Conservation (phyloP, 1,140 invertebrate genomes). For the Megalonaias nervosa region DNA sequence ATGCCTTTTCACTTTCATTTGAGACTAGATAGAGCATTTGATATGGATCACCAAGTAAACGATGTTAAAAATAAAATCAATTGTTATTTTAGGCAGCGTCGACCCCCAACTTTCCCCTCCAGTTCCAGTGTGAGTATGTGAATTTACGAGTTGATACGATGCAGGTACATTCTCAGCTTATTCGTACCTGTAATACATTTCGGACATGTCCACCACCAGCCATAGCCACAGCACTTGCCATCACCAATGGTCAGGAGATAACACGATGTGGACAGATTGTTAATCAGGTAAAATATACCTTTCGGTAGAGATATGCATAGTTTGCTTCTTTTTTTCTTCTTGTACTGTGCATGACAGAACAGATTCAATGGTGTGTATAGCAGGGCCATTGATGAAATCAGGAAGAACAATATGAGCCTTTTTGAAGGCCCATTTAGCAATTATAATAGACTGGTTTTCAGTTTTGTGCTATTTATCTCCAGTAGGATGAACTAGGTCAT, state of each 20-base stretch:
- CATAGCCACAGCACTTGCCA: conserved; percentile 86
- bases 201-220: conserved; percentile 94
- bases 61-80: background rate
- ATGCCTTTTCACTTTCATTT: too few species aligned
- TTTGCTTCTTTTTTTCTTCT: too few species aligned
- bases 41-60: background rate
- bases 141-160: conserved; percentile 84
- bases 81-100: conserved; percentile 76
- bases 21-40: too few species aligned
- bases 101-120: conserved; percentile 78
- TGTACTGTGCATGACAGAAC: too few species aligned
- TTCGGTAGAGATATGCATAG: too few species aligned
- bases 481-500: too few species aligned
- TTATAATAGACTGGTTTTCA: too few species aligned
- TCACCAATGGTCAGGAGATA: conserved; percentile 85
- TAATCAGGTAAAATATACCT: conserved; percentile 74
- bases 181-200: conserved; percentile 77
- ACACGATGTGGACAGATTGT: conserved; percentile 87
- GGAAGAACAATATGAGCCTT: too few species aligned
- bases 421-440: too few species aligned
- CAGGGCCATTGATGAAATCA: too few species aligned
- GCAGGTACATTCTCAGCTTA: conserved; percentile 81
- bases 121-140: conserved; percentile 86
- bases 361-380: too few species aligned
- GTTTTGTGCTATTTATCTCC: too few species aligned